phyloP scores from a whole-genome alignment of 2,113 vertebrate genomes.

The Atractosteus spatula region DNA sequence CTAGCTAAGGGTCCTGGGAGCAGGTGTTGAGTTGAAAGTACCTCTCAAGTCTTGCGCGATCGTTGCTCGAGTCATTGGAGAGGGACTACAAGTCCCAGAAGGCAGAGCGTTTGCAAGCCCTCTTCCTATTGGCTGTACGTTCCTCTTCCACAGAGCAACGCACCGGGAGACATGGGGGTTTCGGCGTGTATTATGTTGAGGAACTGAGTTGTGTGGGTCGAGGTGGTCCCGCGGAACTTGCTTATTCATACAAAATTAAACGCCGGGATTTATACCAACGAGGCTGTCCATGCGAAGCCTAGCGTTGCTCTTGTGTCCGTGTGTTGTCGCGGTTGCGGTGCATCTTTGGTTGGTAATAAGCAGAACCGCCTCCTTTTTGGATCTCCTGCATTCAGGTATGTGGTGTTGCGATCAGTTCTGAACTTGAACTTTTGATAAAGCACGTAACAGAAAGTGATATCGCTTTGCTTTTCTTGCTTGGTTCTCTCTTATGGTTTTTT shows the following conservation, averaged over 20 bases:
- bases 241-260: constrained; percentile 30
- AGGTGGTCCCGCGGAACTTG: constrained; percentile 35
- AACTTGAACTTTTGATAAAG: constrained; percentile 30
- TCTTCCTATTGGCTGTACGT: constrained; percentile 50
- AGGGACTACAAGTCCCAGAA: constrained; percentile 53
- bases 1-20: no score
- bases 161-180: constrained; percentile 49
- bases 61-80: no score
- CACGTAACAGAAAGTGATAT: neutral
- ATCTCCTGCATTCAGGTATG: constrained; percentile 56
- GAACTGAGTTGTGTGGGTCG: constrained; percentile 34
- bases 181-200: constrained; percentile 38
- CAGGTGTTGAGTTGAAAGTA: no score
- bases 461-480: neutral
- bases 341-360: constrained; percentile 79
- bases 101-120: constrained; percentile 24
- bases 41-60: no score
- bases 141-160: constrained; percentile 24
- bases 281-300: constrained; percentile 85
- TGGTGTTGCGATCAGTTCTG: constrained; percentile 9
- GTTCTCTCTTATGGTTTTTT: neutral
- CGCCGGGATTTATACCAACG: constrained; percentile 46
- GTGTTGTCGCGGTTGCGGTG: constrained; percentile 81
- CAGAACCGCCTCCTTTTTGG: constrained; percentile 51
- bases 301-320: constrained; percentile 76